These are phyloP conservation scores for Hippopotamyrus pictus DNA, from an alignment of 2,797 vertebrate species.

Conservation along the genomic window DNA sequence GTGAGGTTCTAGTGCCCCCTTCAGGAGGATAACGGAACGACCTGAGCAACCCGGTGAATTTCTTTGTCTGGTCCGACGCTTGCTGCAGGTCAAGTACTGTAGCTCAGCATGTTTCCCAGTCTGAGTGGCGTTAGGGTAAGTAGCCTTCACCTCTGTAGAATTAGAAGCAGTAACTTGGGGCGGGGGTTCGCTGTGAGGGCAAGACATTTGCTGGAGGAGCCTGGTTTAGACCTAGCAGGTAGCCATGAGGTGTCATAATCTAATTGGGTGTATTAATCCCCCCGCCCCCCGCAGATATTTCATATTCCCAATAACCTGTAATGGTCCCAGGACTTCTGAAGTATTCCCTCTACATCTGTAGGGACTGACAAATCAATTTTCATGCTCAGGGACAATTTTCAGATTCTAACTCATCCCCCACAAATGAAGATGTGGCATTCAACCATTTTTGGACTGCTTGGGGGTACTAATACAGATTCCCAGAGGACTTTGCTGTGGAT, in stretches of 20 bases:
- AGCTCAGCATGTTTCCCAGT: neutral
- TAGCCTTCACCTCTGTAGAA: neutral
- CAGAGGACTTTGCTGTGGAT: neutral
- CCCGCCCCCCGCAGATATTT: neutral
- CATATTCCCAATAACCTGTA: neutral
- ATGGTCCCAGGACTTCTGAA: neutral
- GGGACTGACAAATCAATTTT: neutral
- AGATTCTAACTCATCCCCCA: neutral
- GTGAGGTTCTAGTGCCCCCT: neutral
- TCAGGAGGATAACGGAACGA: neutral
- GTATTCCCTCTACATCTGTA: neutral
- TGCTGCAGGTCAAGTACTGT: neutral
- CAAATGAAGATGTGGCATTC: neutral
- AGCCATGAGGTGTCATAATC: neutral
- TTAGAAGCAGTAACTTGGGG: neutral
- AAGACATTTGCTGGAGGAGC: neutral
- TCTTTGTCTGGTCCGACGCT: neutral
- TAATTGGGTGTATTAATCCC: neutral
- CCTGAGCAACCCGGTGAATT: neutral
- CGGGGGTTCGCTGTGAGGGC: neutral
- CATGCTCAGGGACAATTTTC: neutral
- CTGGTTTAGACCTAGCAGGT: neutral
- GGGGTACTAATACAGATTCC: neutral
- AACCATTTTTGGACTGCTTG: neutral
- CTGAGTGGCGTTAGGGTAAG: neutral